phyloP scores from a whole-genome alignment of 53 echinoderm and acorn worm genomes.

The Echinarachnius parma region DNA sequence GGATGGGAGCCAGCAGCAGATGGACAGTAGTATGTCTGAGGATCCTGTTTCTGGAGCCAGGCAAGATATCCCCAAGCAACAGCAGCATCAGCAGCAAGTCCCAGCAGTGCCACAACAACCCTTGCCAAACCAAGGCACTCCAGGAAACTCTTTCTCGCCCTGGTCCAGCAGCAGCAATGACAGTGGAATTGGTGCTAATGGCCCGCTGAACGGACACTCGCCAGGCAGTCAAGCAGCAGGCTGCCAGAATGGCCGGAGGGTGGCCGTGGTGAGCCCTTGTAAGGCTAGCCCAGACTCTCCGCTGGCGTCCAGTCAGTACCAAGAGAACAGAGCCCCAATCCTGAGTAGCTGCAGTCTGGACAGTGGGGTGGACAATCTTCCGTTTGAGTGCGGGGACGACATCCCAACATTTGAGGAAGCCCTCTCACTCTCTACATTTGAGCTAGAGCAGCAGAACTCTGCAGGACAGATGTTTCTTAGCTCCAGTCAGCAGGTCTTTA shows the following conservation, averaged over 20 bases:
- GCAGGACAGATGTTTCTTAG: background rate
- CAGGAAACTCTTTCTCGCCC: constrained; percentile 29
- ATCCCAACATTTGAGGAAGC: constrained; percentile 42
- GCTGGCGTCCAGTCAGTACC: background rate
- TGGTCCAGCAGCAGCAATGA: constrained; percentile 15
- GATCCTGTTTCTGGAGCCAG: background rate
- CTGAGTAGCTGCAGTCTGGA: constrained; percentile 27
- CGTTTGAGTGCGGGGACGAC: constrained; percentile 35
- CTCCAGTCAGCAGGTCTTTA: background rate
- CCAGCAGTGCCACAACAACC: background rate
- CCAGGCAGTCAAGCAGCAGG: background rate
- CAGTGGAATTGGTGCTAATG: constrained; percentile 8
- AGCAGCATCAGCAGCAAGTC: constrained; percentile 13
- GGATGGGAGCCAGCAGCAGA: background rate
- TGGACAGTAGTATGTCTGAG: background rate
- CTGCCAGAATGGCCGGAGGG: background rate
- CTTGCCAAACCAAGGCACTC: background rate
- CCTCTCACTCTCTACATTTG: constrained; percentile 19
- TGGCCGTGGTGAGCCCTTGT: constrained; percentile 28
- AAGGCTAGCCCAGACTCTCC: constrained; percentile 2
- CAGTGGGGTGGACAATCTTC: constrained; percentile 25
- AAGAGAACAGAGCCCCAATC: constrained; percentile 2
- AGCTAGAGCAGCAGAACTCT: constrained; percentile 13
- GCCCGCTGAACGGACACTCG: background rate
- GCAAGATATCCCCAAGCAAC: background rate